These are phyloP conservation scores for Argyrosomus japonicus DNA, from an alignment of 2,113 vertebrate species.

Conservation along the genomic window DNA sequence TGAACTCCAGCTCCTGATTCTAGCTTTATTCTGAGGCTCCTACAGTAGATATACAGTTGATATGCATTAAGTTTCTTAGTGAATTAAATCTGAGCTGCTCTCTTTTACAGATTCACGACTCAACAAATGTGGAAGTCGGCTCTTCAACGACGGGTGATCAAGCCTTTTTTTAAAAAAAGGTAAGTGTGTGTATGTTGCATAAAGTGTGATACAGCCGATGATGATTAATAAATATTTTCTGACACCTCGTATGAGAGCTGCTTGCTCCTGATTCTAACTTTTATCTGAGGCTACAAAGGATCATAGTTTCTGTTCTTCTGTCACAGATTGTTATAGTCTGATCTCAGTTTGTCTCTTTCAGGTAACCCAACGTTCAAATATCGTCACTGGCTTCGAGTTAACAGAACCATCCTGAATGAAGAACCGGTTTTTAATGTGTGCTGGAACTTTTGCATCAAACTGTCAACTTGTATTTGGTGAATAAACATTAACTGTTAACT, in stretches of 20 bases:
- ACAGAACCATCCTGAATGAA: background rate
- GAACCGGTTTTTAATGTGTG: background rate
- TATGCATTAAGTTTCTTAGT: background rate
- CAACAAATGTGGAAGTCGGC: background rate
- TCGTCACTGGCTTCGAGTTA: rapidly evolving
- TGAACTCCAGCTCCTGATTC: constrained; percentile 70
- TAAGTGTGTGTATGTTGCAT: no score
- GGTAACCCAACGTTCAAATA: background rate
- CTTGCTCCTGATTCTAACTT: constrained; percentile 40
- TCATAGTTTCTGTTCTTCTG: background rate
- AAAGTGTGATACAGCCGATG: background rate
- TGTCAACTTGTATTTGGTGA: background rate
- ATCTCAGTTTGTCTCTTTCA: constrained; percentile 32
- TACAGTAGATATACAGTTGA: no score
- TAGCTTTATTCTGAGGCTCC: constrained; percentile 27
- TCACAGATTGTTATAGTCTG: background rate
- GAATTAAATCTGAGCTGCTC: background rate
- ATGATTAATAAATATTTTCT: constrained; percentile 36
- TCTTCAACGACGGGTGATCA: background rate
- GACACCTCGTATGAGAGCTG: constrained; percentile 60
- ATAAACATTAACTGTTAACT: constrained; percentile 18
- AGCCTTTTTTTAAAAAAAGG: no score
- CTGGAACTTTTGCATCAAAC: background rate
- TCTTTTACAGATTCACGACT: background rate
- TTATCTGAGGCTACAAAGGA: constrained; percentile 30